Base-by-base conservation (phyloP, 2,888 invertebrate genomes). In the Caenorhabditis sp. region DNA sequence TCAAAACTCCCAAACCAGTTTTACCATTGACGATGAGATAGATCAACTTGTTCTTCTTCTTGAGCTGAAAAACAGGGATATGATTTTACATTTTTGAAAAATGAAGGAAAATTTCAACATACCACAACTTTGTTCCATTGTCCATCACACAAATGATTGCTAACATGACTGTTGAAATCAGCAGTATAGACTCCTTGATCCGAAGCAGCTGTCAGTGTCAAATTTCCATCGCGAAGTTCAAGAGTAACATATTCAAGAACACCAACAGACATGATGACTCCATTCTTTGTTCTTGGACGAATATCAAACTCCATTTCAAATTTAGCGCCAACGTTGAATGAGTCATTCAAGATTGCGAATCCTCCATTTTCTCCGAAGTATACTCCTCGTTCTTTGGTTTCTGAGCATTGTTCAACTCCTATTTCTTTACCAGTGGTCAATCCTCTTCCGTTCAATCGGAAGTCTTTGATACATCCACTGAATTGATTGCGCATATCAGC, bases 1-100 rank as follows among this genome's bases (percentile, higher is more conserved):
- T 80, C 38, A 93, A 91, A 1, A 92, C 93, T 0, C 93, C 92
- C 76, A 92, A 91, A 0, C 92, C 92, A 86, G 92, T 92, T 67
- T 92, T 91, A 10, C 92, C 93, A 89, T 97, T 94, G 1, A 97
- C 94, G 0, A 93, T 92, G 63, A 99, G 90, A 0, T 93, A 92
- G 5, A 95, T 93, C 23, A 95, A 92, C 88, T 95, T 95, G 89
- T 93, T 93, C n/a, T 93, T 92, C 89, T 96, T 97, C 36, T 91
- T 61, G 92, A 95, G 92, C 91, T 82, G 89, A 83, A 82, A 70
- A 25, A 27, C 20, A 25, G 8, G 25, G n/a, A 63, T 64, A 49
- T 23, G 5, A 7, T 63, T 63, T 4, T n/a, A 10, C 4, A 56
- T 17, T 26, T 56, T 54, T 31, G 49, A 20, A 58, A 36, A 21